Evolutionary conservation across 2,888 invertebrate genomes (phyloP), one percentile per base, ranked within the genome.

Genomic region (Protula sp.): DNA sequence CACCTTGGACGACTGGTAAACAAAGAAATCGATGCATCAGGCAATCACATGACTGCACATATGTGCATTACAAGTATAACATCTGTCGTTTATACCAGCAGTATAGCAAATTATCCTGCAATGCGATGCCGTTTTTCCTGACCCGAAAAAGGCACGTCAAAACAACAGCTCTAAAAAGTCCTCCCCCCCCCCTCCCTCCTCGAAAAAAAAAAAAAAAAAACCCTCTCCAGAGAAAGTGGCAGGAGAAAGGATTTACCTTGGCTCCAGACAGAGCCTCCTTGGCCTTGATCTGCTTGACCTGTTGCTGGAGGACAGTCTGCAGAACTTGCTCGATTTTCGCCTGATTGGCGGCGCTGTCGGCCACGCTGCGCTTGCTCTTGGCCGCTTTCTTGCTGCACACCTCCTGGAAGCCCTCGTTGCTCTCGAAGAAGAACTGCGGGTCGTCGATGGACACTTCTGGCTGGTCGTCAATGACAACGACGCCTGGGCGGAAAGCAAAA

Each of bases 321-420:
- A 66, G 61, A n/a, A n/a, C n/a, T n/a, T n/a, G n/a, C n/a, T n/a
- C n/a, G n/a, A n/a, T n/a, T n/a, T n/a, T n/a, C n/a, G n/a, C n/a
- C n/a, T n/a, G n/a, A n/a, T n/a, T n/a, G n/a, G n/a, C n/a, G n/a
- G n/a, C n/a, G n/a, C n/a, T n/a, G n/a, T n/a, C n/a, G n/a, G n/a
- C n/a, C n/a, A n/a, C n/a, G n/a, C n/a, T 19, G 9, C 38, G 38
- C 38, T 38, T 38, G 19, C 19, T 38, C 19, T 50, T 50, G 5
- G 9, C 14, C 5, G 9, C 24, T 50, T 90, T 90, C 79, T 89
- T 89, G 58, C 89, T 90, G 61, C 89, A 86, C 4, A 91, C 92
- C 79, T 92, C 91, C 81, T 90, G 90, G 81, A 92, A 91, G 54
- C 89, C 90, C 71, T 84, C 84, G 61, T 79, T 78, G 61, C 69